Percentiles rank a stretch among this genome's conserved stretches.
Evolutionary conservation across 2,888 invertebrate species (phyloP).

Genomic region (Phoenoteleia sp.): DNA sequence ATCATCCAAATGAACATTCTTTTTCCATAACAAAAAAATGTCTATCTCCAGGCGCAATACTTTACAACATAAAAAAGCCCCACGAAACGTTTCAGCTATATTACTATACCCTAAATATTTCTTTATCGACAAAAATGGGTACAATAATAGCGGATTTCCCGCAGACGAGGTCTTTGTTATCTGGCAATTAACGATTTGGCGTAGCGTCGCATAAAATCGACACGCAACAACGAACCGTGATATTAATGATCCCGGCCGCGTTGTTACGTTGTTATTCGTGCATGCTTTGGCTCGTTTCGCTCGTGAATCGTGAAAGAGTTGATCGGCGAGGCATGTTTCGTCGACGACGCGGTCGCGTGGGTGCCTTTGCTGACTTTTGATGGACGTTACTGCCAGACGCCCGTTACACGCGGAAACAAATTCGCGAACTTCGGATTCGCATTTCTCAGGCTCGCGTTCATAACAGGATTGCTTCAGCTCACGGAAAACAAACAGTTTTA

Average conservation of each 20-base stretch:
- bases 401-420: conserved; percentile 18
- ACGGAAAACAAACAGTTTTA: conserved; percentile 19
- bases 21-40: no score
- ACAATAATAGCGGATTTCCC: neutral
- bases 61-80: no score
- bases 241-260: conserved; percentile 21
- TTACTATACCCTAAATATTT: no score
- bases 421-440: neutral
- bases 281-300: neutral
- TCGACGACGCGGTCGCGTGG: conserved; percentile 25
- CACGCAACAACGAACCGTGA: conserved; percentile 16
- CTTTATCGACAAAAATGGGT: no score
- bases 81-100: no score
- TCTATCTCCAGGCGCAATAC: no score
- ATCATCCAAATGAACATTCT: no score
- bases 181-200: conserved; percentile 30
- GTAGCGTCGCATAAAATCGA: conserved; percentile 17
- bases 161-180: conserved; percentile 11
- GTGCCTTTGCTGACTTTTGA: conserved; percentile 27
- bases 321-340: conserved; percentile 14
- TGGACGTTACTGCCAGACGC: neutral
- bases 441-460: conserved; percentile 32
- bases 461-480: neutral
- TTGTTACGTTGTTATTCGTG: neutral
- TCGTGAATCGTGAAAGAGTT: conserved; percentile 9